Evolutionary conservation across 2,888 invertebrate species (phyloP).

Genomic region (Drosophila nr. fundita): DNA sequence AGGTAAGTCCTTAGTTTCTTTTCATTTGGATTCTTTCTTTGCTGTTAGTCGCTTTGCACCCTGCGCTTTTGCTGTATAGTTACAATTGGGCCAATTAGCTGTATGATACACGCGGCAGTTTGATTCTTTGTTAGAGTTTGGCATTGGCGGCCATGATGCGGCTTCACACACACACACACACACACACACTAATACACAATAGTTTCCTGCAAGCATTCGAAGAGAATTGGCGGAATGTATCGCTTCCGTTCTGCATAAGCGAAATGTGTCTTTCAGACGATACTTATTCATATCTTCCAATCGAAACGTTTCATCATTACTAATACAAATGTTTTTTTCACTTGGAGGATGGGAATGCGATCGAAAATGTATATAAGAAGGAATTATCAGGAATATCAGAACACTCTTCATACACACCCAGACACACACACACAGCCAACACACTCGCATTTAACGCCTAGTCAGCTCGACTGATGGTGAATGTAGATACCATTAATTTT

Average conservation of each 20-base stretch:
- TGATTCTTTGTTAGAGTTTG: conserved; percentile 80
- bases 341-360: not conserved
- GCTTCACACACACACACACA: conserved; percentile 40
- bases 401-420: not conserved
- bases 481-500: conserved; percentile 43
- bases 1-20: conserved; percentile 56
- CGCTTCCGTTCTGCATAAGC: not conserved
- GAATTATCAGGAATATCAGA: conserved; percentile 21
- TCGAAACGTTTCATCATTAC: not conserved
- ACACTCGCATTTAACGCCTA: conserved; percentile 30
- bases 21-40: conserved; percentile 19
- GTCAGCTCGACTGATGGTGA: conserved; percentile 31
- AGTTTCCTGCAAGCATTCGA: not conserved
- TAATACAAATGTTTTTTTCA: not conserved
- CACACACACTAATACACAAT: conserved; percentile 7
- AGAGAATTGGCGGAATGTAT: not conserved
- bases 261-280: not conserved
- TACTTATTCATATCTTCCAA: not conserved
- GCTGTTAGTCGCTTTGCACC: conserved; percentile 51
- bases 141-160: conserved; percentile 83
- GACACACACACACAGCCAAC: conserved; percentile 6
- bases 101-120: conserved; percentile 16
- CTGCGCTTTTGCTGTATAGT: conserved; percentile 68
- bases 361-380: not conserved
- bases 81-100: conserved; percentile 9